phyloP scores from a whole-genome alignment of 1,140 invertebrate species.

The Phenacoccus solenopsis region DNA sequence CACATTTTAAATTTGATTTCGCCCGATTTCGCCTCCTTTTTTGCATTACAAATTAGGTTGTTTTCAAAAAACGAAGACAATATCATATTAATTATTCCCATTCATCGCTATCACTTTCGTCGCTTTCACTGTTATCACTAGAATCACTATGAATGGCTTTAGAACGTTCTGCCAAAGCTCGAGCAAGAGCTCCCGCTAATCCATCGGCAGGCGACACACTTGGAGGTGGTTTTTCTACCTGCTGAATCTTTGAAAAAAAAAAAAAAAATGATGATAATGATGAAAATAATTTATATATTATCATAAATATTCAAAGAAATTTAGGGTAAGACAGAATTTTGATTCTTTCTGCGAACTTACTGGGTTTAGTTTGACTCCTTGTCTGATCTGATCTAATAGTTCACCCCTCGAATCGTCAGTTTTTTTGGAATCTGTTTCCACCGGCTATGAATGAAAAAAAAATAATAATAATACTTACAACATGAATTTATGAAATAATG shows the following conservation, averaged over 20 bases:
- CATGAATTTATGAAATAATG: not conserved
- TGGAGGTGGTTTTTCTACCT: constrained; percentile 12
- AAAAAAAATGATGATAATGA: no score
- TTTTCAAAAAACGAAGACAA: no score
- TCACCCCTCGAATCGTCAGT: constrained; percentile 46
- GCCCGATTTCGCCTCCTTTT: no score
- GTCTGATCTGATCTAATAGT: constrained; percentile 63
- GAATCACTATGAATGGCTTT: constrained; percentile 52
- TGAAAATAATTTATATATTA: no score
- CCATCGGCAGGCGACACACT: constrained; percentile 37
- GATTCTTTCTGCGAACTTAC: no score
- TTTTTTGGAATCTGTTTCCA: constrained; percentile 22
- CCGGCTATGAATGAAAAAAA: constrained; percentile 19
- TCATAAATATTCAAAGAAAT: no score
- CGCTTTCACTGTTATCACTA: constrained; percentile 34
- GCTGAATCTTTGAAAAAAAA: constrained; percentile 26
- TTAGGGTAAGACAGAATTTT: no score
- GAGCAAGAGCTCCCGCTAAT: constrained; percentile 61
- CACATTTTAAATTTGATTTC: no score
- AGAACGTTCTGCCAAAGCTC: constrained; percentile 57
- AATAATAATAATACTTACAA: not conserved
- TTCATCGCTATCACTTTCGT: constrained; percentile 41
- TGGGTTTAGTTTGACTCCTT: constrained; percentile 59
- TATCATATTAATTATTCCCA: constrained; percentile 42
- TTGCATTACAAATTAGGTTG: no score